Base-by-base conservation (phyloP, 1,140 invertebrate genomes). In the Orchesella cincta region DNA sequence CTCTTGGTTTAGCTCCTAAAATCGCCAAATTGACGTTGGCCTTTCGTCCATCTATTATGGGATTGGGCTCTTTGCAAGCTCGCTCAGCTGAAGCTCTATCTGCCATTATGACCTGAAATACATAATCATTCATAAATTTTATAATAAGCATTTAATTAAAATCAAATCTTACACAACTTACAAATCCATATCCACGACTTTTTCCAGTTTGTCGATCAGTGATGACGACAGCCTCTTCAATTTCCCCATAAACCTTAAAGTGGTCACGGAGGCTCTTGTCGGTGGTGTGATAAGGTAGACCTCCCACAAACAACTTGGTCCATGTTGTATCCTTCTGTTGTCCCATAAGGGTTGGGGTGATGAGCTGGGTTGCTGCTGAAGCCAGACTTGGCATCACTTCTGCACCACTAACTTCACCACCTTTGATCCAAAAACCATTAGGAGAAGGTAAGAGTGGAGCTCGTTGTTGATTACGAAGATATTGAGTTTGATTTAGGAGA, bases 21-120 rank as follows among this genome's bases (percentile, higher is more conserved):
- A 98, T 98, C 39, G 97, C 97, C 82, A 98, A 88, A 87, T 99
- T 99, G 31, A 99, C 97, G 87, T 99, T 98, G 33, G 97, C 96
- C 89, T 98, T 98, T 82, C 97, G 90, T 57, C 97, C 97, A 86
- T 99, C 97, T 84, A 98, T 99, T 86, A 98, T 97, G 28, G 97
- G 97, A 87, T 98, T 98, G 18, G 96, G 95, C 84, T 99, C 96
- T 87, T 98, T 97, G 86, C 95, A 97, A 26, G 97, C 97, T 83
- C 95, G 88, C 84, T 98, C 96, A 51, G 97, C 96, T 70, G 94
- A 93, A 54, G 92, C 90, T 83, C 93, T 88, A 85, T 98, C 95
- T 39, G 93, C 92, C 97, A 99, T 99, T 85, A 98, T 99, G 78
- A 98, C 96, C 97, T 98, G 89, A 5, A 71, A 46, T 46, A 18